Percentiles rank a stretch among this genome's conserved stretches.
Evolutionary conservation across 2,113 vertebrate genomes (phyloP).

Genomic region (Malurus melanocephalus): DNA sequence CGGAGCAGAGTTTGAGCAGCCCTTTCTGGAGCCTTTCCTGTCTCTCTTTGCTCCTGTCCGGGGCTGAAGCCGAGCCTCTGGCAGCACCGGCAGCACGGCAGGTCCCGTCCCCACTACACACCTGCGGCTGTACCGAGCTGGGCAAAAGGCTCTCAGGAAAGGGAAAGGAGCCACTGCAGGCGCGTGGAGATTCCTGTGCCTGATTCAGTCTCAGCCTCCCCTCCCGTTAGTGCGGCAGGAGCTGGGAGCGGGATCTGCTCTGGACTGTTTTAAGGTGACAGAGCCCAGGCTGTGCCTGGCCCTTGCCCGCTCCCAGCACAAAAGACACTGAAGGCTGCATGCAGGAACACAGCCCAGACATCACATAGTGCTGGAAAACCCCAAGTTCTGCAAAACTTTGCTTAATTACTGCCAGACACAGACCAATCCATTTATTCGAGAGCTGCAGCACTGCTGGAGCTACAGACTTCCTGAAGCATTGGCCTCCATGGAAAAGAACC

Average conservation of each 20-base stretch:
- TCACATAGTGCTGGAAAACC: fast-evolving
- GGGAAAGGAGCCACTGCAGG: background rate
- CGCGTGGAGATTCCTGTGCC: background rate
- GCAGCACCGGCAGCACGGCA: background rate
- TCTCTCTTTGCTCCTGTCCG: background rate
- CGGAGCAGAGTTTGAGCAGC: background rate
- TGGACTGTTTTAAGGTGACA: fast-evolving
- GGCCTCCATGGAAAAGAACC: background rate
- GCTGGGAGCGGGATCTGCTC: background rate
- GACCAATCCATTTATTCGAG: background rate
- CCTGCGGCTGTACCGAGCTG: fast-evolving
- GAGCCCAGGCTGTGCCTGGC: background rate
- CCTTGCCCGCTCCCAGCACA: background rate
- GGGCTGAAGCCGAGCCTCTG: background rate
- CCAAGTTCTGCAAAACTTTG: background rate
- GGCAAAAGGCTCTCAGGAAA: background rate
- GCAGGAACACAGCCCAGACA: background rate
- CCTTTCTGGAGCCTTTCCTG: background rate
- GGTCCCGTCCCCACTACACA: background rate
- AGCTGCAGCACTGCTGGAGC: background rate
- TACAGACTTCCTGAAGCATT: background rate
- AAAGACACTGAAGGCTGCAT: background rate
- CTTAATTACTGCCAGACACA: background rate
- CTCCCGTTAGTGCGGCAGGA: background rate
- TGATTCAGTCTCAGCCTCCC: background rate